Evolutionary conservation across 2,113 vertebrate species (phyloP).

Genomic region (Pseudorectes ferrugineus): DNA sequence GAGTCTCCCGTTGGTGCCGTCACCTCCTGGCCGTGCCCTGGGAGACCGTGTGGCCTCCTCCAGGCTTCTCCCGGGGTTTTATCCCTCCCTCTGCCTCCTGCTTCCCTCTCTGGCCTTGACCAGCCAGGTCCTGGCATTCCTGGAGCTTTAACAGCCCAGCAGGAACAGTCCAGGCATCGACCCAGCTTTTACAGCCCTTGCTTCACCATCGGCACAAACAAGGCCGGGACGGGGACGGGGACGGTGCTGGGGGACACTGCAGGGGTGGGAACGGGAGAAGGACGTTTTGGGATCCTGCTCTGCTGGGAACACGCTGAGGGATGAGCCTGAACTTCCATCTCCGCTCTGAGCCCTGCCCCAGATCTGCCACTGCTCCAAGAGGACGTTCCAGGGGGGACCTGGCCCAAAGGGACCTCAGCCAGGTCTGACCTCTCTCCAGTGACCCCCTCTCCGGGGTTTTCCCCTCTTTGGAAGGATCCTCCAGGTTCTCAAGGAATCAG

Average conservation of each 20-base stretch:
- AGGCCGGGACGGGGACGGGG: fast-evolving
- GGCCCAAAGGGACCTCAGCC: not conserved
- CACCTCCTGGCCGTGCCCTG: not conserved
- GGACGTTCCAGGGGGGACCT: not conserved
- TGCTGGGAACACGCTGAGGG: not conserved
- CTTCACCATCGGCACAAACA: not conserved
- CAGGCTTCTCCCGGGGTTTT: not conserved
- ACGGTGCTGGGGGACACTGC: not conserved
- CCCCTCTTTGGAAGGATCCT: fast-evolving
- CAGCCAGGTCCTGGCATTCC: not conserved
- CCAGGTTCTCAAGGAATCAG: not conserved
- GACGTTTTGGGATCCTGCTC: not conserved
- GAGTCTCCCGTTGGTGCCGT: not conserved
- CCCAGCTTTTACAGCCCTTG: not conserved
- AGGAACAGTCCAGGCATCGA: not conserved
- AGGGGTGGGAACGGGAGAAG: not conserved
- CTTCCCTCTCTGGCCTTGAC: not conserved
- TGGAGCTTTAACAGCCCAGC: not conserved
- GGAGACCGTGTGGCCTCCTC: fast-evolving
- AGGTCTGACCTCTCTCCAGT: not conserved
- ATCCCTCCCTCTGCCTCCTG: not conserved
- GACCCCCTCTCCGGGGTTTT: fast-evolving
- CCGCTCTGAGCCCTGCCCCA: not conserved
- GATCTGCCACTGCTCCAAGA: not conserved
- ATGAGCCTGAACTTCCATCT: not conserved